A percentile compares a stretch with the other conserved stretches of the same genome.
phyloP scores from a whole-genome alignment of 2,113 vertebrate species.

The Desmodus rotundus region DNA sequence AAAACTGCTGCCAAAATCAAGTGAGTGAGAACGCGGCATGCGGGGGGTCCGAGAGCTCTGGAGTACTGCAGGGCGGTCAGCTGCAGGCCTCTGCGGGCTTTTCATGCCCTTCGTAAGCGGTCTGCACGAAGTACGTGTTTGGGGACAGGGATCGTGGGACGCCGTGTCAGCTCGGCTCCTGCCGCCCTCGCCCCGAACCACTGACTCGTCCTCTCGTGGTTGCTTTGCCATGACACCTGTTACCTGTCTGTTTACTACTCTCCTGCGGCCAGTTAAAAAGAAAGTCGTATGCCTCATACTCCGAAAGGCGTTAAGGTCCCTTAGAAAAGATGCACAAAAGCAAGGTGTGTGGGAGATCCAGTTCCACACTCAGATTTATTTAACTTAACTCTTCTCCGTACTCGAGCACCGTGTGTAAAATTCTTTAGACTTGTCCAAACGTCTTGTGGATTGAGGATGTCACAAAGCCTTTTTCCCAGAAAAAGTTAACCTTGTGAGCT shows the following conservation, averaged over 20 bases:
- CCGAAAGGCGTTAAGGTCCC: background rate
- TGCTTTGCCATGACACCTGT: background rate
- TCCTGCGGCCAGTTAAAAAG: background rate
- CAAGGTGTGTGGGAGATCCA: background rate
- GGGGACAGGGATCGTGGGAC: background rate
- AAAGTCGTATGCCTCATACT: background rate
- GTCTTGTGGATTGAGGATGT: background rate
- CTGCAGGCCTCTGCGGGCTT: background rate
- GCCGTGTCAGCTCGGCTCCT: background rate
- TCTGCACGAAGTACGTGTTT: background rate
- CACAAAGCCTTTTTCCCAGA: background rate
- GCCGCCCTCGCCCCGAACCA: too few species aligned
- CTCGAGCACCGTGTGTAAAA: background rate
- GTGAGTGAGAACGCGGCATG: conserved; percentile 77
- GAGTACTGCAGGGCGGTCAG: background rate
- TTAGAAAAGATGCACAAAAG: background rate
- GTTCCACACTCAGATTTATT: background rate
- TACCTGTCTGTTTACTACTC: background rate
- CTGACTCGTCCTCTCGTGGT: background rate
- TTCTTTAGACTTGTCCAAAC: background rate
- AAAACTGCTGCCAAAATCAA: conserved; percentile 95
- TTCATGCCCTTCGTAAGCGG: background rate
- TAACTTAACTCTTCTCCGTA: background rate
- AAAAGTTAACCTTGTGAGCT: background rate
- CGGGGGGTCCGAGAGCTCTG: background rate